Percentiles rank a stretch among this genome's conserved stretches.
Conservation (phyloP, 2,113 vertebrate genomes). For the Silurus meridionalis region DNA sequence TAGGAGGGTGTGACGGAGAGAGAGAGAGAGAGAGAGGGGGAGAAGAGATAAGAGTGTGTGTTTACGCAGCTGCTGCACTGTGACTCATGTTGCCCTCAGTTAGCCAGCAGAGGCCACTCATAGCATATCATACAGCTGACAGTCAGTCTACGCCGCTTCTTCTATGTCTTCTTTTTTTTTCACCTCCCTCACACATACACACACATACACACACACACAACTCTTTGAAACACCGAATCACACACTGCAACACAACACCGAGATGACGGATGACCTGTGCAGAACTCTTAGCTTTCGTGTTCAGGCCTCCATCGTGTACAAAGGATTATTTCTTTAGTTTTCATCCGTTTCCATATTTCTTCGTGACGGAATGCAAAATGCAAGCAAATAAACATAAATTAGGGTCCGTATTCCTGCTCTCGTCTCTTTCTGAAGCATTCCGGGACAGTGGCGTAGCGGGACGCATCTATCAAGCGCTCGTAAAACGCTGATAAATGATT, state of each 20-base stretch:
- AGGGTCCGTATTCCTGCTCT: background rate
- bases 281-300: background rate
- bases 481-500: conserved; percentile 67
- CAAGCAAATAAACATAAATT: conserved; percentile 6
- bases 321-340: background rate
- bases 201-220: conserved; percentile 14
- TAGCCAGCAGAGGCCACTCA: conserved; percentile 99
- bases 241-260: conserved; percentile 12
- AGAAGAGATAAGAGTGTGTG: conserved; percentile 6
- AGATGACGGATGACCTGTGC: background rate
- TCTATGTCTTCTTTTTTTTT: background rate
- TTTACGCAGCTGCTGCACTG: conserved; percentile 49
- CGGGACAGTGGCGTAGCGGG: conserved; percentile 29
- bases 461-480: conserved; percentile 60
- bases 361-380: background rate
- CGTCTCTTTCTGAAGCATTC: conserved; percentile 30
- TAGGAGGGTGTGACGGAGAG: conserved; percentile 28
- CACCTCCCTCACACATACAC: background rate
- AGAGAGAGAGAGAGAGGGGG: background rate
- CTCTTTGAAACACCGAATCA: conserved; percentile 19
- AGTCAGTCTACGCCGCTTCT: conserved; percentile 19
- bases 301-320: background rate
- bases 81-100: conserved; percentile 84
- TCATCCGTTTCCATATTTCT: background rate
- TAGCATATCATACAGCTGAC: conserved; percentile 79